Conservation (phyloP, 2,113 vertebrate species). For the Neomonachus schauinslandi region DNA sequence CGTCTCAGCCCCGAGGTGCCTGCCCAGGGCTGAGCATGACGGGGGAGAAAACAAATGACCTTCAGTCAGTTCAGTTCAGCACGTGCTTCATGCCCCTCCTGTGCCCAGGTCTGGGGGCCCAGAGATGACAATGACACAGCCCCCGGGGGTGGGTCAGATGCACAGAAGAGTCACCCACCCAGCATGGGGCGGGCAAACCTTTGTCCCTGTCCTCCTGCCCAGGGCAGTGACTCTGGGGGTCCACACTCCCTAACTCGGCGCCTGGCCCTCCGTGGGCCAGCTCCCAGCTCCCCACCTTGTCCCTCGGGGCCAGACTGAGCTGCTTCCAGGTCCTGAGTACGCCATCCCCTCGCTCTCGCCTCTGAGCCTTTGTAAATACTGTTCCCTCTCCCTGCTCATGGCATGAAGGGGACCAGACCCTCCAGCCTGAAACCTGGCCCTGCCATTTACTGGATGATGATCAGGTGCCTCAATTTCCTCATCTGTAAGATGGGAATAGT, state of each 20-base stretch:
- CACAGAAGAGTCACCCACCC: background rate
- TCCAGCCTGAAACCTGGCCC: background rate
- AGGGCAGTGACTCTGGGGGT: background rate
- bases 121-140: background rate
- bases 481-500: background rate
- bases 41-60: background rate
- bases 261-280: background rate
- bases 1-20: rapidly evolving
- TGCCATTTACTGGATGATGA: background rate
- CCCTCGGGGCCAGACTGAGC: too few species aligned
- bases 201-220: background rate
- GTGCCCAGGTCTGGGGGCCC: too few species aligned
- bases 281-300: rapidly evolving
- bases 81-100: background rate
- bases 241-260: background rate
- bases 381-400: background rate
- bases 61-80: background rate
- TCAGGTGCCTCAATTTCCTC: background rate
- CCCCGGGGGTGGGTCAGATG: rapidly evolving
- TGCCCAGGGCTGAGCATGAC: background rate
- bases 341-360: background rate
- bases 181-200: background rate
- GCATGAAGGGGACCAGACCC: background rate
- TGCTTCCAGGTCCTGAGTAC: too few species aligned
- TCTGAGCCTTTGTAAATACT: background rate